Base-by-base conservation (phyloP, 2,113 vertebrate species). In the Coturnix japonica region DNA sequence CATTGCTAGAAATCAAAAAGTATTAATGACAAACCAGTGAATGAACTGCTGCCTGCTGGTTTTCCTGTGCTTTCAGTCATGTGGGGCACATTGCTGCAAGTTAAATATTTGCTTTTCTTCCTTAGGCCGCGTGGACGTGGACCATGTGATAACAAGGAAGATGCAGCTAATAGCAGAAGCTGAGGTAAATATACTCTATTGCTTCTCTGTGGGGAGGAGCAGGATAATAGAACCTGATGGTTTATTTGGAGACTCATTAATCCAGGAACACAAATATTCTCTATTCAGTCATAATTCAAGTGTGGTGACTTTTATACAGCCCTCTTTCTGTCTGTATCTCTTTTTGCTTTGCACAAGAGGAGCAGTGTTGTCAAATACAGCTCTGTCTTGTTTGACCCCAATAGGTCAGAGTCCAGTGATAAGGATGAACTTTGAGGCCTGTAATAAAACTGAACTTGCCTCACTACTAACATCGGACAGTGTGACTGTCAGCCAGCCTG, bases 161-260 rank as follows among this genome's bases (percentile, higher is more conserved):
- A 97, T 97, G 96, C 97, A 97, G 49, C 91, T 98, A 35, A 96
- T 97, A 79, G 96, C 94, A 79, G 98, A 98, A 89, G 98, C 98
- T 41, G 98, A 98, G 97, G 98, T 98, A 97, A 97, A 83, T 85
- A 74, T 20, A 43, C 10, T 64, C 12, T 69, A 23, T n/a, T 37
- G 9, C 20, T 89, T 49, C 28, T 37, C 70, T 79, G 33, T 80
- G 84, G 49, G 77, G 64, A 54, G 63, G 60, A 87, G 71, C 0
- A 28, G 81, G 64, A 51, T 59, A 49, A 41, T 6, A 82, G 54
- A 59, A 71, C 19, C 41, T 8, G 23, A 22, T 25, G 31, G 37
- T 54, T 13, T 66, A 16, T 59, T 35, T 57, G 54, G 22, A 69
- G 30, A 69, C 66, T 82, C 44, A 11, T 44, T 47, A 19, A 7